Base-by-base conservation (phyloP, 2,888 invertebrate genomes). In the Mesorhabditis sp. region DNA sequence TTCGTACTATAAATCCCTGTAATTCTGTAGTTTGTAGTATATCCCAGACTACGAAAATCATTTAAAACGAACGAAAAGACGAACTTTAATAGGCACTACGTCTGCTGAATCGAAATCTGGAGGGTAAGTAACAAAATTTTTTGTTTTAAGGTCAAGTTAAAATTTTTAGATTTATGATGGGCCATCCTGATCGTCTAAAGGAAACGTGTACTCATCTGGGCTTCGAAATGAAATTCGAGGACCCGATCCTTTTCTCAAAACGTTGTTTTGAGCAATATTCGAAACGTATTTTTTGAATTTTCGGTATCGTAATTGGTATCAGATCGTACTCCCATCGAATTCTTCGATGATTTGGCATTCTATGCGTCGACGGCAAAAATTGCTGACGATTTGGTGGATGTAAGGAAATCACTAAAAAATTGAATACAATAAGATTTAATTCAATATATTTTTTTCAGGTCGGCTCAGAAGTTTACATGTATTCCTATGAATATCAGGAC, bases 141-240 rank as follows among this genome's bases (percentile, higher is more conserved):
- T 1, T 2, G 58, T 2, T 13, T 50, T 10, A 50, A n/a, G 58
- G 1, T 50, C 1, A 28, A 28, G 28, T 1, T 28, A 1, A 28
- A 13, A 50, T 50, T 13, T 50, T n/a, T 10, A 50, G 58, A 50
- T 13, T 50, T 10, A 50, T 10, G 58, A 50, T 50, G 58, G 58
- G 7, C n/a, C 58, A 50, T 13, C 28, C n/a, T 1, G 58, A 1
- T 50, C 58, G 7, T 13, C 10, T 50, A n/a, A 50, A 50, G 58
- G 58, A 50, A 50, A 50, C n/a, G 58, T 50, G 58, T n/a, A 50
- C 58, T 50, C 58, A 50, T 50, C n/a, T 13, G 10, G 58, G 58
- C n/a, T 50, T 50, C n/a, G 58, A 50, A n/a, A 50, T 50, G 58
- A n/a, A 10, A 13, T 50, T 50, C n/a, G 58, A 50, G 58, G 58